A percentile compares a stretch with the other conserved stretches of the same genome.
Conservation (phyloP, 2,113 vertebrate genomes). For the Dipodomys ordii region DNA sequence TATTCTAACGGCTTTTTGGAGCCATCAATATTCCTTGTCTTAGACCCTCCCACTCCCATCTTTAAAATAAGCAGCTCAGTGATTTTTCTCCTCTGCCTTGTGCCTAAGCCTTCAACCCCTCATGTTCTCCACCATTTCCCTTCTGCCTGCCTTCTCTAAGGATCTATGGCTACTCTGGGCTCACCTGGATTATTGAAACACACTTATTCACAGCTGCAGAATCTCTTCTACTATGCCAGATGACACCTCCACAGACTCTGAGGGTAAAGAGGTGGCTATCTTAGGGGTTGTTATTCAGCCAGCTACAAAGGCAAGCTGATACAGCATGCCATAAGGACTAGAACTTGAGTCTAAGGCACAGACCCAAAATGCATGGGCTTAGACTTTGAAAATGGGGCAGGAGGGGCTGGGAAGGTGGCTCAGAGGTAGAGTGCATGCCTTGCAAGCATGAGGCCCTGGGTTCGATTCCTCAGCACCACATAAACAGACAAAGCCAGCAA, state of each 20-base stretch:
- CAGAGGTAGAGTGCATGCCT: too few species aligned
- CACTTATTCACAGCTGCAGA: not conserved
- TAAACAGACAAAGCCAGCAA: too few species aligned
- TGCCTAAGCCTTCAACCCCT: not conserved
- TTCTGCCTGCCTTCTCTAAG: not conserved
- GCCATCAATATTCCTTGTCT: not conserved
- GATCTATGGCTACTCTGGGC: not conserved
- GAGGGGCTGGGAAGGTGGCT: too few species aligned
- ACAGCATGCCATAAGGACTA: too few species aligned
- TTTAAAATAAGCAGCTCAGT: not conserved
- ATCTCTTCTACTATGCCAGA: fast-evolving
- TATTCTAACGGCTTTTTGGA: not conserved
- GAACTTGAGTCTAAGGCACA: not conserved
- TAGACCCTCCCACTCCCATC: not conserved
- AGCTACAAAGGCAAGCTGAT: not conserved
- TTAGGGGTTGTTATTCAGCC: not conserved
- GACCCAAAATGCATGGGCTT: not conserved
- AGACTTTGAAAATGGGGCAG: too few species aligned
- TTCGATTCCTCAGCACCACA: too few species aligned
- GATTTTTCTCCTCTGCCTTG: not conserved
- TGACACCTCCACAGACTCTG: not conserved
- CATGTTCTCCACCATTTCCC: not conserved
- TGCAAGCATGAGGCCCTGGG: too few species aligned
- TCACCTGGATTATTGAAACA: too few species aligned
- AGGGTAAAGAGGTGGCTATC: not conserved